Evolutionary conservation across 2,888 invertebrate genomes (phyloP), one percentile per base, ranked within the genome.

Genomic region (Stenoptilia bipunctidactyla): DNA sequence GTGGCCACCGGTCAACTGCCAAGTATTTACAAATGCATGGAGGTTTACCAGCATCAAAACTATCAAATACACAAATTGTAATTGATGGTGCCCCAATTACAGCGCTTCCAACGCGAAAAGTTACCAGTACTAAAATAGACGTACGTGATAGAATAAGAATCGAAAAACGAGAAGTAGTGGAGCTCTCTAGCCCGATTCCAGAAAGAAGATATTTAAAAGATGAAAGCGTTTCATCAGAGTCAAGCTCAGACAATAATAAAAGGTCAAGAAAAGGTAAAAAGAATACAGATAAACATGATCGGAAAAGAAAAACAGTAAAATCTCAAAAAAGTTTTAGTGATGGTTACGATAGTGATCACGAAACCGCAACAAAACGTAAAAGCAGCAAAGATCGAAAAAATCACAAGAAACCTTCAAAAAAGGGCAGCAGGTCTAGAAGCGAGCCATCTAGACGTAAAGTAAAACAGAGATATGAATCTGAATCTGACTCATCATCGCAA

Each of bases 21-120:
- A 97, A 97, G 71, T 94, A 94, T 66, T 85, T 97, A 36, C 95
- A 96, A 69, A 89, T 95, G 59, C 93, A 96, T 56, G 96, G 96
- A 3, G 96, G 95, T 1, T 85, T 92, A 27, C 94, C 96, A 1
- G 92, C 94, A 2, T 88, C 86, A 39, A 89, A 92, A 56, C 70
- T 93, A 36, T 66, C 84, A 6, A 76, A 80, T 49, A 80, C 80
- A 27, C 66, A 83, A 52, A 75, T 84, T 45, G 49, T 83, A 20
- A 72, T 85, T 34, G 82, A 85, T 45, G 75, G 72, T 35, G 79
- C 77, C 35, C 62, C 69, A 40, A 77, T 85, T 36, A 75, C 77
- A 38, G 66, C 67, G 13, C 57, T 85, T 49, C 82, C 85, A 1
- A 72, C 77, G 1, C 61, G 85, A 45, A 70, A 75, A 55, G 79